Evolutionary conservation across 1,140 invertebrate genomes (phyloP).

Genomic region (Lucilia cuprina): DNA sequence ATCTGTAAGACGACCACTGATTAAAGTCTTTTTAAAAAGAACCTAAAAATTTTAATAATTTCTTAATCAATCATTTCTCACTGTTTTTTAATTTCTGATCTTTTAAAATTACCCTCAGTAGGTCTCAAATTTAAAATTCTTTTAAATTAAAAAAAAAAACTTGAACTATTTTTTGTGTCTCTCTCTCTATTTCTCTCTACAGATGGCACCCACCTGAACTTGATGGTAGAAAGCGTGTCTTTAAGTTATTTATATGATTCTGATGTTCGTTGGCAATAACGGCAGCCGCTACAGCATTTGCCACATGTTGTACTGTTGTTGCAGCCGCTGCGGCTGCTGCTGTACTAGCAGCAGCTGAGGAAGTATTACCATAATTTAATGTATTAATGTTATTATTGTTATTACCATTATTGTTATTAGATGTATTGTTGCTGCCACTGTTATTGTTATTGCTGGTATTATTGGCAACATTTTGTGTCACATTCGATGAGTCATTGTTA

Average conservation of each 20-base stretch:
- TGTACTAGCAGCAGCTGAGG: slow-evolving; percentile 40
- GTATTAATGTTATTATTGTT: not conserved
- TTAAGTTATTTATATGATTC: slow-evolving; percentile 55
- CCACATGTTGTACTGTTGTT: slow-evolving; percentile 55
- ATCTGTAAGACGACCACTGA: no score
- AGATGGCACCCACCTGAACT: slow-evolving; percentile 34
- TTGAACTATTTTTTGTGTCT: no score
- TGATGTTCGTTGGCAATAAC: slow-evolving; percentile 59
- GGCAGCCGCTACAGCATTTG: slow-evolving; percentile 55
- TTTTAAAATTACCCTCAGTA: no score
- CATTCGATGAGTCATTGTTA: slow-evolving; percentile 5
- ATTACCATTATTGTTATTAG: not conserved
- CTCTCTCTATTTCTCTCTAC: no score
- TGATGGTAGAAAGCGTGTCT: slow-evolving; percentile 49
- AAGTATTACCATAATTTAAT: slow-evolving; percentile 8
- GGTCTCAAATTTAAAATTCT: no score
- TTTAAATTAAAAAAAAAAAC: no score
- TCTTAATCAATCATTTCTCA: no score
- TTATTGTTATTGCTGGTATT: not conserved
- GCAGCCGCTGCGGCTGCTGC: no score
- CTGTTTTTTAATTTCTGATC: no score
- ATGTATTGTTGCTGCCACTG: no score
- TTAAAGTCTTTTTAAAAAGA: no score
- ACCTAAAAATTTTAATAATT: no score
- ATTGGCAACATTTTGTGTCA: slow-evolving; percentile 14